Conservation (phyloP, 2,797 vertebrate genomes). For the Novumbra hubbsi region DNA sequence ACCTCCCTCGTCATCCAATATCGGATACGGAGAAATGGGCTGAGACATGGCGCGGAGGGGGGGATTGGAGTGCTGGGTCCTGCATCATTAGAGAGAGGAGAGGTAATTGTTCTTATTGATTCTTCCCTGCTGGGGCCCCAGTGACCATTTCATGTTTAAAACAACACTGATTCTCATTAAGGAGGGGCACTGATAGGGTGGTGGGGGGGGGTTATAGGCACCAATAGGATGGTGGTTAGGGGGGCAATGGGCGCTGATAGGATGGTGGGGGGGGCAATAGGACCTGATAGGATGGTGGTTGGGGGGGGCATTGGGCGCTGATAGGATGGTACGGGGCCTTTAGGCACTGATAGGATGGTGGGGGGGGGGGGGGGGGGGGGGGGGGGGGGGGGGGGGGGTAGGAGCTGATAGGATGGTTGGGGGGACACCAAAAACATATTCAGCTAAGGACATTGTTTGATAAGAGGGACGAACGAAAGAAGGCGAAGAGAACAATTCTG, state of each 20-base stretch:
- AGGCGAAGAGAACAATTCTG: background rate
- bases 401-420: constrained; percentile 53
- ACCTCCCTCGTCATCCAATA: constrained; percentile 76
- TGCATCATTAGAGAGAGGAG: constrained; percentile 73
- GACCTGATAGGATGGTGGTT: constrained; percentile 54
- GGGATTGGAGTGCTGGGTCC: constrained; percentile 36
- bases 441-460: constrained; percentile 38
- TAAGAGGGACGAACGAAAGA: background rate
- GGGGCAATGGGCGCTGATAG: constrained; percentile 57
- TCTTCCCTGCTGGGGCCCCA: constrained; percentile 60
- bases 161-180: constrained; percentile 84
- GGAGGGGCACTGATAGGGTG: constrained; percentile 59
- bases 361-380: constrained; percentile 1
- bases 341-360: constrained; percentile 55
- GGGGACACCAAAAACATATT: constrained; percentile 21
- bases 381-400: constrained; percentile 39
- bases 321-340: constrained; percentile 43
- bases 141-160: constrained; percentile 80
- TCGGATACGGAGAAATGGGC: constrained; percentile 73
- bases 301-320: constrained; percentile 48
- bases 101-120: constrained; percentile 82
- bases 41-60: constrained; percentile 63
- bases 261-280: constrained; percentile 48
- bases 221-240: constrained; percentile 49
- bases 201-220: constrained; percentile 32